A percentile compares a stretch with the other conserved stretches of the same genome.
phyloP scores from a whole-genome alignment of 35 echinoderm and acorn worm genomes.

The Ophioderma brevispina region DNA sequence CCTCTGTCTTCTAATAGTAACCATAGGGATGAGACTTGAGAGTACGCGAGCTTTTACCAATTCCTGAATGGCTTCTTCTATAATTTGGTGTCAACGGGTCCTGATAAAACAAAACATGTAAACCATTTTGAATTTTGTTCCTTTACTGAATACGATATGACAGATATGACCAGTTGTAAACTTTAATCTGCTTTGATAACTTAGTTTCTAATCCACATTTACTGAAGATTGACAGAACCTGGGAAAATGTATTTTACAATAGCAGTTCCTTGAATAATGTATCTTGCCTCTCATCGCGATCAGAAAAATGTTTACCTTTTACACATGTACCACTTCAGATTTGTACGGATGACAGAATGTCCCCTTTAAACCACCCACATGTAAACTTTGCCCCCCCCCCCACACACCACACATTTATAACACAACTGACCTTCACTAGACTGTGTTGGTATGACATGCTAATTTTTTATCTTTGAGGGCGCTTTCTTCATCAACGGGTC shows the following conservation, averaged over 20 bases:
- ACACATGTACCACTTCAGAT: too few relatives aligned
- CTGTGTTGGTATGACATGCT: conserved; percentile 53
- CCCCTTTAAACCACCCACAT: not conserved
- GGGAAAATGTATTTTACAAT: too few relatives aligned
- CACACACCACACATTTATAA: too few relatives aligned
- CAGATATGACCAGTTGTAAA: too few relatives aligned
- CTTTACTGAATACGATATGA: not conserved
- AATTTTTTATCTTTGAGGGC: conserved; percentile 79
- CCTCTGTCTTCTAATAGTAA: conserved; percentile 89
- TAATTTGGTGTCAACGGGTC: conserved; percentile 77
- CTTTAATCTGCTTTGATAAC: too few relatives aligned
- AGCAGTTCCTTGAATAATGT: too few relatives aligned
- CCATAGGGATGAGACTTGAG: conserved; percentile 96
- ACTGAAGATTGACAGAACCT: too few relatives aligned
- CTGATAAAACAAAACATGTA: not conserved
- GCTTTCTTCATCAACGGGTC: conserved; percentile 83
- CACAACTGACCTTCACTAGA: too few relatives aligned
- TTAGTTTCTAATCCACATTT: too few relatives aligned
- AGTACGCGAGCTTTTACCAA: conserved; percentile 81
- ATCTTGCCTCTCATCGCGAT: too few relatives aligned
- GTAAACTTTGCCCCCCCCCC: too few relatives aligned
- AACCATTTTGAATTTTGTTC: not conserved
- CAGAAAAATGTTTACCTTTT: too few relatives aligned
- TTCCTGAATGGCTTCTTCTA: conserved; percentile 83
- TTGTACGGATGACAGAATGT: not conserved